These are phyloP conservation scores for Phaonia tiefii DNA, from an alignment of 2,888 invertebrate genomes.

Conservation along the genomic window DNA sequence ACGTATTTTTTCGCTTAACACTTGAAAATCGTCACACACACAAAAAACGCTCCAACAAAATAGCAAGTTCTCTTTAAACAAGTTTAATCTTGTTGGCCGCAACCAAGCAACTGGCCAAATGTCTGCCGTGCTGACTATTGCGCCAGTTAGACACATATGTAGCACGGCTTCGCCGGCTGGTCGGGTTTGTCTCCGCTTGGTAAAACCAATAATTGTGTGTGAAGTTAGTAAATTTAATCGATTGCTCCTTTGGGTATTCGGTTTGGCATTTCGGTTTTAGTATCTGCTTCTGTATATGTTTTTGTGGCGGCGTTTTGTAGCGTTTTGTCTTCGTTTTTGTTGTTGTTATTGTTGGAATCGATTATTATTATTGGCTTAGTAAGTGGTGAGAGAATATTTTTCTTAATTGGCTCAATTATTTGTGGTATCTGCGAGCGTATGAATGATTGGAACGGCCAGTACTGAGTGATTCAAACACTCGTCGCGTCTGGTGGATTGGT, in stretches of 20 bases:
- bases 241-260: slow-evolving; percentile 67
- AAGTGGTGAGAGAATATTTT: slow-evolving; percentile 65
- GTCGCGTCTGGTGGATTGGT: neutral
- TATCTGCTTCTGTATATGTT: neutral
- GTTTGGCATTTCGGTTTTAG: slow-evolving; percentile 10
- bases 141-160: neutral
- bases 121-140: slow-evolving; percentile 25
- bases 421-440: slow-evolving; percentile 60
- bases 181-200: neutral
- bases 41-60: slow-evolving; percentile 41
- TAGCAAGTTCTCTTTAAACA: slow-evolving; percentile 67
- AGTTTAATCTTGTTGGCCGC: slow-evolving; percentile 63
- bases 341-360: slow-evolving; percentile 49
- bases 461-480: too few species aligned
- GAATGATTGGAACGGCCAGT: neutral
- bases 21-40: slow-evolving; percentile 27
- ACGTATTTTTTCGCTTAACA: slow-evolving; percentile 33
- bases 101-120: slow-evolving; percentile 50
- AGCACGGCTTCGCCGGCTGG: neutral
- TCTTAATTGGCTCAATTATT: slow-evolving; percentile 66
- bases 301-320: slow-evolving; percentile 41
- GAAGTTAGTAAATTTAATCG: slow-evolving; percentile 68
- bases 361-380: slow-evolving; percentile 53
- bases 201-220: slow-evolving; percentile 66
- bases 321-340: neutral